Conservation (phyloP, 2,797 vertebrate species). For the Cyprinella venusta region DNA sequence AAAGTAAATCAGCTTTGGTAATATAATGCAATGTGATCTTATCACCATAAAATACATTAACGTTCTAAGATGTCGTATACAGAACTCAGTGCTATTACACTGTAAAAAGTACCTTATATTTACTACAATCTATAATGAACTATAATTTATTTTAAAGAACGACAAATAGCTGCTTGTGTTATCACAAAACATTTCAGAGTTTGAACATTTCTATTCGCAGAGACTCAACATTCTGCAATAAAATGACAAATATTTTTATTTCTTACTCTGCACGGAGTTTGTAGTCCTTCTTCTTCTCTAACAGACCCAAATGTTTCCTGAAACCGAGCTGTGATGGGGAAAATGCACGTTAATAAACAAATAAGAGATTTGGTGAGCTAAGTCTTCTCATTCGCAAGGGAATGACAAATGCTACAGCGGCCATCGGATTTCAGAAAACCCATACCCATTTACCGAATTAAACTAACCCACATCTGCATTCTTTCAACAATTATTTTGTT, state of each 20-base stretch:
- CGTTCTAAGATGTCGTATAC: background rate
- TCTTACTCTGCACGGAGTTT: constrained; percentile 91
- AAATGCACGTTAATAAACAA: constrained; percentile 32
- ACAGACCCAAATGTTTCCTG: constrained; percentile 85
- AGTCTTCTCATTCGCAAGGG: background rate
- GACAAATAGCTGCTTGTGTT: background rate
- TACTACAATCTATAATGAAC: background rate
- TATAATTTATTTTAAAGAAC: background rate
- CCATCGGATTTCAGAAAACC: background rate
- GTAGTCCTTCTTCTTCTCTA: constrained; percentile 98
- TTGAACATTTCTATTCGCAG: background rate
- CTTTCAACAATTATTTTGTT: background rate
- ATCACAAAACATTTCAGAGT: background rate
- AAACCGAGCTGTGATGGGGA: constrained; percentile 78
- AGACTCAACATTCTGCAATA: background rate
- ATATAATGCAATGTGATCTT: background rate
- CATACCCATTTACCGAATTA: background rate
- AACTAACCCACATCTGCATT: too few relatives aligned
- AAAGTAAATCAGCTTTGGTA: background rate
- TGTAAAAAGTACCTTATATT: background rate
- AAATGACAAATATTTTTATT: constrained; percentile 9
- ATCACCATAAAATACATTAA: background rate
- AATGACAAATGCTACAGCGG: background rate
- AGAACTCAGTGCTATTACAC: background rate
- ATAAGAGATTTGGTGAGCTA: background rate